Evolutionary conservation across 2,888 invertebrate genomes (phyloP), one percentile per base, ranked within the genome.

Genomic region (Ptilodon capucinus): DNA sequence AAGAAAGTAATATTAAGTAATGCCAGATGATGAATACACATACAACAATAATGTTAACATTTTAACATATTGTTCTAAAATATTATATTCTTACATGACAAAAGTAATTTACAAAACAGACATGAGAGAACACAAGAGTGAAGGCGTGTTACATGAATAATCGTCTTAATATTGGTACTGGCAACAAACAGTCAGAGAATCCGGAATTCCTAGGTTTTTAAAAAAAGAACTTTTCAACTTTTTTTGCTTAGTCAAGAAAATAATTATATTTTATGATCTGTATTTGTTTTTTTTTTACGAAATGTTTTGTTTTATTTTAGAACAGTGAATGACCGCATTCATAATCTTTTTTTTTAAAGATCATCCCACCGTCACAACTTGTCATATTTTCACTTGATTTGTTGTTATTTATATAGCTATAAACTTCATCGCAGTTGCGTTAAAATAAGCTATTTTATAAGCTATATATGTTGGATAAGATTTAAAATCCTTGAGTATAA

Each of bases 251-350:
- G n/a, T n/a, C n/a, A n/a, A n/a, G n/a, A n/a, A n/a, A n/a, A n/a
- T n/a, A n/a, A n/a, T n/a, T n/a, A n/a, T n/a, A n/a, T n/a, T n/a
- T n/a, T n/a, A n/a, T n/a, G n/a, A n/a, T n/a, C n/a, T n/a, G n/a
- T n/a, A n/a, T n/a, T n/a, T n/a, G n/a, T 17, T 17, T 3, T 35
- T n/a, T 17, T 9, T 4, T 7, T 36, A 36, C 9, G 18, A 44
- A n/a, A 18, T 8, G 30, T 18, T 14, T 14, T 32, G 3, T 1
- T 7, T 30, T 59, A 53, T 40, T 42, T 54, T 55, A 58, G 40
- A 50, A 19, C 48, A 51, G 62, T 61, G 59, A 63, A 63, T 46
- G 62, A 63, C 44, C 65, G 50, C 56, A 62, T 55, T 40, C n/a
- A n/a, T n/a, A 48, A 50, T 51, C 47, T 42, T 54, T 2, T 48